Conservation (phyloP, 2,888 invertebrate species). For the Plebejus anna region DNA sequence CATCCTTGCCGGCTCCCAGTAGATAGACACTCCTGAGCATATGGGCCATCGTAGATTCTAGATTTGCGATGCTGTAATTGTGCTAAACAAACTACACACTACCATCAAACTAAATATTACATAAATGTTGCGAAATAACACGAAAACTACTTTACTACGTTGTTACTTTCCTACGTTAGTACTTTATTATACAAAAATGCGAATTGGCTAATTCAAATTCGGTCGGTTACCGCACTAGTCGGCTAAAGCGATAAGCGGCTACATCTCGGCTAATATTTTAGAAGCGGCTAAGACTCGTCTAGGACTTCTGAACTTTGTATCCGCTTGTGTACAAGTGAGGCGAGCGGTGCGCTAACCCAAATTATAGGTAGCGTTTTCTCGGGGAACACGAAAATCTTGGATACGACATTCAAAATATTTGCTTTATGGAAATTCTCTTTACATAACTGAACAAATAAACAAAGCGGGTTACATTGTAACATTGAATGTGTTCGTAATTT, state of each 20-base stretch:
- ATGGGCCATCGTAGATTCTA: conserved; percentile 57
- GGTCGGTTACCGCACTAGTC: conserved; percentile 66
- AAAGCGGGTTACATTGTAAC: not conserved
- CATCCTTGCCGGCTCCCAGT: conserved; percentile 63
- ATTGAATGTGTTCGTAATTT: not conserved
- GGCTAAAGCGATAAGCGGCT: conserved; percentile 63
- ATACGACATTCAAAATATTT: conserved; percentile 41
- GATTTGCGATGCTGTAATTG: conserved; percentile 67
- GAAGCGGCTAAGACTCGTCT: conserved; percentile 49
- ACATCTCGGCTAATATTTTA: conserved; percentile 61
- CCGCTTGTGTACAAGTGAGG: conserved; percentile 63
- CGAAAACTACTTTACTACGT: conserved; percentile 34
- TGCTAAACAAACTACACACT: conserved; percentile 58
- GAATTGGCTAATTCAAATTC: conserved; percentile 38
- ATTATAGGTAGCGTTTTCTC: conserved; percentile 63
- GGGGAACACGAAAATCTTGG: conserved; percentile 50
- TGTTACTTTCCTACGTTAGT: not conserved
- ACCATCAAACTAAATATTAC: conserved; percentile 48
- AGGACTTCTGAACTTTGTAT: conserved; percentile 60
- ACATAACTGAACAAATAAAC: conserved; percentile 16
- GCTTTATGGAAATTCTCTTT: conserved; percentile 2
- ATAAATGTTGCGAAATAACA: conserved; percentile 47
- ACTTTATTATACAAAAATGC: not conserved
- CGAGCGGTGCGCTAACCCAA: conserved; percentile 65
- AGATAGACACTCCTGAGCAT: conserved; percentile 66